Percentiles rank a stretch among this genome's conserved stretches.
These are phyloP conservation scores for Melanostoma mellinum DNA, from an alignment of 2,888 invertebrate genomes.

Conservation along the genomic window DNA sequence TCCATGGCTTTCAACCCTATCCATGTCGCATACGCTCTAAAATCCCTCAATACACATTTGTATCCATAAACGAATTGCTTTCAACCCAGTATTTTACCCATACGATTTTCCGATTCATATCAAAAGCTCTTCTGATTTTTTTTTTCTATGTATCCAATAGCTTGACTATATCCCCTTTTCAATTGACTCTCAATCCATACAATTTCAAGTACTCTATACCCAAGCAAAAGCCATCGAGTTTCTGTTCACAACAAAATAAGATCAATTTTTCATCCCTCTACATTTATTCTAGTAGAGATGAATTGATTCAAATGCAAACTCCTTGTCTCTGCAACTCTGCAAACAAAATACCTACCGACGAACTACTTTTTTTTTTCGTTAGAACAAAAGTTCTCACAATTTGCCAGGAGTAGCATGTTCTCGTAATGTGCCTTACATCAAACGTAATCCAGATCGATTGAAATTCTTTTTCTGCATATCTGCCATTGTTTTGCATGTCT, in stretches of 20 bases:
- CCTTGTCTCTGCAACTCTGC: conserved; percentile 12
- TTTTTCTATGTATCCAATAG: background rate
- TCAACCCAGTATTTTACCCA: too few relatives aligned
- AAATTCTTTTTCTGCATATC: conserved; percentile 24
- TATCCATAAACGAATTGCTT: too few relatives aligned
- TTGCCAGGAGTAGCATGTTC: conserved; percentile 53
- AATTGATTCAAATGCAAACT: conserved; percentile 38
- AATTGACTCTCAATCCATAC: conserved; percentile 42
- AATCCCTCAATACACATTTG: too few relatives aligned
- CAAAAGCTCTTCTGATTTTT: too few relatives aligned
- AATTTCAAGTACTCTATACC: conserved; percentile 3
- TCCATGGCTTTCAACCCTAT: too few relatives aligned
- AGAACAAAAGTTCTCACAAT: conserved; percentile 35
- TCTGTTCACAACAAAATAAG: conserved; percentile 46
- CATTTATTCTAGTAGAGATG: conserved; percentile 4
- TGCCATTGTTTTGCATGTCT: conserved; percentile 2
- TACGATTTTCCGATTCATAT: too few relatives aligned
- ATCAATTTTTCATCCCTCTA: conserved; percentile 55
- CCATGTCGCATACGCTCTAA: too few relatives aligned
- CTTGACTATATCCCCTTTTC: conserved; percentile 12
- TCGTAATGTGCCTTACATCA: conserved; percentile 63
- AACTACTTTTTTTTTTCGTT: background rate
- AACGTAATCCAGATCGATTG: conserved; percentile 65
- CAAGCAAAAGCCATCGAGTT: background rate
- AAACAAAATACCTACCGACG: background rate